Evolutionary conservation across 2,113 vertebrate species (phyloP).

Genomic region (Charina bottae): DNA sequence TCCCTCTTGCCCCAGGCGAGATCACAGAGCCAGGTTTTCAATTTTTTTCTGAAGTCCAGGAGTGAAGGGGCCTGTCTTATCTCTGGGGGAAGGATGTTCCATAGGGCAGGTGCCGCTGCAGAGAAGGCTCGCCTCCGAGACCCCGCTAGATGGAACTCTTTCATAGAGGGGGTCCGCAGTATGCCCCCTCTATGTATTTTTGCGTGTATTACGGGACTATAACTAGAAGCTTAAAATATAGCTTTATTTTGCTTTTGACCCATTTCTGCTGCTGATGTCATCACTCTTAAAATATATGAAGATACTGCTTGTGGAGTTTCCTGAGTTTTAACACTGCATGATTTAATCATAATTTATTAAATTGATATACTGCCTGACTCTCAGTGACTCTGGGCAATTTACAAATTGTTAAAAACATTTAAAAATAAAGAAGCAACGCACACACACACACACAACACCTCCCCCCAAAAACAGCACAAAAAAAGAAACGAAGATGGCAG

Average conservation of each 20-base stretch:
- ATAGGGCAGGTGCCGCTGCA: no score
- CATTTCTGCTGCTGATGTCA: no score
- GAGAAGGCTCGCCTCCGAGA: no score
- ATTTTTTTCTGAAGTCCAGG: no score
- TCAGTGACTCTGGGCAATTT: background rate
- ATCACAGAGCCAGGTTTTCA: no score
- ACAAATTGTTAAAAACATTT: background rate
- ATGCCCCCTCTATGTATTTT: no score
- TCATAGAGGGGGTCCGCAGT: no score
- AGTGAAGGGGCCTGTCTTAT: no score
- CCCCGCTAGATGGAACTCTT: no score
- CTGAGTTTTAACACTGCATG: background rate
- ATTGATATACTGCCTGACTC: background rate
- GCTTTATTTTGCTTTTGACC: background rate
- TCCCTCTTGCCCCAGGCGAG: no score
- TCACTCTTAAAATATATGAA: background rate
- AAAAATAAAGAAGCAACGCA: background rate
- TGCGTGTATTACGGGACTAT: background rate
- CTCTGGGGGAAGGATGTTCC: no score
- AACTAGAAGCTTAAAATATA: background rate
- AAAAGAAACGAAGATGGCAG: background rate
- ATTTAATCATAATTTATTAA: background rate
- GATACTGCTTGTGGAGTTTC: background rate
- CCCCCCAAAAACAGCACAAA: background rate
- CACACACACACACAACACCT: background rate